Evolutionary conservation across 2,888 invertebrate species (phyloP), one percentile per base, ranked within the genome.

Genomic region (Pachliopta kotzebuea): DNA sequence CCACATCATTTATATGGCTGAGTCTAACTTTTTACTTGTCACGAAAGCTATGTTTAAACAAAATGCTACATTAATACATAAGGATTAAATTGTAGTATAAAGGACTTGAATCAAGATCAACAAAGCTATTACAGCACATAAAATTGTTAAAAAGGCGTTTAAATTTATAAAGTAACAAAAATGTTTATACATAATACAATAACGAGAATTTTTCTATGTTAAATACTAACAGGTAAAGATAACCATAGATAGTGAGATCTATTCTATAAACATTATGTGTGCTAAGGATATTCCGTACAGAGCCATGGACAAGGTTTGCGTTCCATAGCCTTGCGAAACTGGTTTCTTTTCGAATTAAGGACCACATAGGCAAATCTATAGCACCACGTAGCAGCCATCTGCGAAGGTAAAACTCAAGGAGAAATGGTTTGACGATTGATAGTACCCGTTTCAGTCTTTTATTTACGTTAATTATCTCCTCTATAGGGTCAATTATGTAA

Each of bases 251-350:
- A 52, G 52, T 26, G 49, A 9, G 49, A 62, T 45, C 45, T 45
- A 50, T 63, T 66, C 59, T 45, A 62, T 56, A 66, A 61, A 58
- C 50, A 56, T 23, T 18, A 42, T 56, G 49, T 45, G 29, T 60
- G 62, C 54, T 60, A 57, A 56, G 56, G 65, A 66, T 63, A 58
- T 66, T 49, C 54, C 65, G 60, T 62, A 63, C 58, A 63, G 8
- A 66, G 60, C 53, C 56, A 57, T 31, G 29, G 60, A 56, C 57
- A 23, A 45, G 42, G 24, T 45, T 56, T 52, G 49, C 57, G 54
- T 37, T 52, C 60, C 37, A 50, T 23, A 65, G 45, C 60, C 57
- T 18, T 54, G 18, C 8, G 45, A 65, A 58, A 61, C 65, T 57
- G 54, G 65, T 65, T 65, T 58, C 57, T 61, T 50, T 65, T 58